These are phyloP conservation scores for Vannuccia rotundouncinata DNA, from an alignment of 2,888 invertebrate species.

Conservation along the genomic window DNA sequence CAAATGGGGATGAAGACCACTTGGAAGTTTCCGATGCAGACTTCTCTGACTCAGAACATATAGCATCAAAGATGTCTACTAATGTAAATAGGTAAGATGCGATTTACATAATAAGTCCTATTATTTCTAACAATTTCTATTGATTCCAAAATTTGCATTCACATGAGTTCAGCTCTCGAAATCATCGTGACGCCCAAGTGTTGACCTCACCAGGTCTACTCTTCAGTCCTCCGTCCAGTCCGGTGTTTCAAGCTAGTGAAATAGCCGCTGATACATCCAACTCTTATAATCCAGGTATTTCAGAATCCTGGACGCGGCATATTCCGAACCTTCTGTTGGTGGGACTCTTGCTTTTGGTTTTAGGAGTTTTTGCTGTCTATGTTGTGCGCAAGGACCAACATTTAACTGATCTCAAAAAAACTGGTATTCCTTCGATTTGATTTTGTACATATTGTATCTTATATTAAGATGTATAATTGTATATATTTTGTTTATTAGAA, in stretches of 20 bases:
- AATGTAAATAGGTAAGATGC: conserved; percentile 14
- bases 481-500: neutral
- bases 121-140: no score
- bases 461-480: neutral
- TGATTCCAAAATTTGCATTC: no score
- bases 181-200: neutral
- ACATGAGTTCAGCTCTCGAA: neutral
- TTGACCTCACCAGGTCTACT: neutral
- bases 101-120: no score
- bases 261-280: neutral
- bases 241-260: conserved; percentile 3
- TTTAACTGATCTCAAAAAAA: neutral
- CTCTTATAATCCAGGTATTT: neutral
- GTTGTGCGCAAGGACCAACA: neutral
- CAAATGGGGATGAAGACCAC: neutral
- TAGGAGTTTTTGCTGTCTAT: neutral
- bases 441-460: neutral
- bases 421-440: neutral
- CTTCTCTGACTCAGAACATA: neutral
- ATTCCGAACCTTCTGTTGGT: conserved; percentile 1
- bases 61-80: neutral
- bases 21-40: neutral
- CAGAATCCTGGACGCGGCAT: neutral
- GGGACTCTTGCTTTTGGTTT: neutral
- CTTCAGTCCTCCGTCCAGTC: neutral